Evolutionary conservation across 2,113 vertebrate genomes (phyloP).

Genomic region (Petrocephalus zakoni): DNA sequence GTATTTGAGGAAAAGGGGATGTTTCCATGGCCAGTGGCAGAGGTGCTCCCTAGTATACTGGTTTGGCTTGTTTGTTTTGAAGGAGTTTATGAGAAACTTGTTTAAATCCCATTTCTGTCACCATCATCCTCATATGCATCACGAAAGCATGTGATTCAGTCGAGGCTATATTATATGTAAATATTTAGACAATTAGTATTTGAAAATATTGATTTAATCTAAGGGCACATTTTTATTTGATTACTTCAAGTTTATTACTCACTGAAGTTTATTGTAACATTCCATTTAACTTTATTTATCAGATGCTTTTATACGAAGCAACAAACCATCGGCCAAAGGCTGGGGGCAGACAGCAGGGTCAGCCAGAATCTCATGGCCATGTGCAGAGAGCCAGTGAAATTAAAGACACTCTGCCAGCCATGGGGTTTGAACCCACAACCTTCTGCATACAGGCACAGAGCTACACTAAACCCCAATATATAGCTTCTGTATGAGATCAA

Average conservation of each 20-base stretch:
- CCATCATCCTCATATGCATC: neutral
- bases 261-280: neutral
- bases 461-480: neutral
- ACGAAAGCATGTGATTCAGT: neutral
- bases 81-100: neutral
- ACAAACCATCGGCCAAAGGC: neutral
- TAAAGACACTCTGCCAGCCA: neutral
- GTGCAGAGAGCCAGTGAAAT: neutral
- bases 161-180: neutral
- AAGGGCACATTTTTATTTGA: neutral
- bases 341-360: neutral
- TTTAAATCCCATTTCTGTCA: neutral
- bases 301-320: neutral
- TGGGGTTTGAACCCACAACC: neutral
- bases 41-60: neutral
- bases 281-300: neutral
- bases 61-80: neutral
- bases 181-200: neutral
- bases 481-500: neutral
- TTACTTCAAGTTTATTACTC: neutral
- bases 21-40: neutral
- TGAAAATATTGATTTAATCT: neutral
- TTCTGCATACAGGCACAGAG: neutral
- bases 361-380: neutral
- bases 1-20: neutral